A percentile compares a stretch with the other conserved stretches of the same genome.
Conservation (phyloP, 2,113 vertebrate species). For the Fulica atra region DNA sequence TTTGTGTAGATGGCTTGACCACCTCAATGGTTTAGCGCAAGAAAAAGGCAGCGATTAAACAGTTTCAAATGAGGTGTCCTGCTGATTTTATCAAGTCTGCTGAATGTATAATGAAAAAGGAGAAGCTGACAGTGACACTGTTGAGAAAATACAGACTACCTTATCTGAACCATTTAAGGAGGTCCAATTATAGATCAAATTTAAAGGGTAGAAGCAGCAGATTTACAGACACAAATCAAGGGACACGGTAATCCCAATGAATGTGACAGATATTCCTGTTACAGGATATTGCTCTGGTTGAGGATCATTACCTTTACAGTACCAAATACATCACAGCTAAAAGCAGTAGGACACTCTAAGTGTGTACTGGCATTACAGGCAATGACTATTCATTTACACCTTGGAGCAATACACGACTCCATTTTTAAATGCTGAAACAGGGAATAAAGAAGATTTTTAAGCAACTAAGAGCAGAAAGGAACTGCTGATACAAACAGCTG, state of each 20-base stretch:
- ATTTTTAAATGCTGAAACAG: conserved; percentile 50
- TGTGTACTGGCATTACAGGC: conserved; percentile 74
- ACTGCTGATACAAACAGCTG: conserved; percentile 33
- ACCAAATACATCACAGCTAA: conserved; percentile 84
- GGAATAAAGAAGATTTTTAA: conserved; percentile 55
- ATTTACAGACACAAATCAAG: conserved; percentile 98
- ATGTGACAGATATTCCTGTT: conserved; percentile 95
- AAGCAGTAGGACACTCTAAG: conserved; percentile 79
- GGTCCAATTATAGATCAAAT: conserved; percentile 94
- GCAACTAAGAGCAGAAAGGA: conserved; percentile 22
- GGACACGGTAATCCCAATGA: conserved; percentile 87
- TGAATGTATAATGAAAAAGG: conserved; percentile 98
- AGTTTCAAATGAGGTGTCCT: conserved; percentile 92
- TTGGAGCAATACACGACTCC: conserved; percentile 54
- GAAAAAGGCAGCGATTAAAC: conserved; percentile 92
- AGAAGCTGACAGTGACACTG: conserved; percentile 87
- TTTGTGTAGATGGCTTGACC: conserved; percentile 98
- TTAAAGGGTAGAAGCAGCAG: conserved; percentile 85
- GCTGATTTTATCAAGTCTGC: conserved; percentile 98
- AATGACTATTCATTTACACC: conserved; percentile 79
- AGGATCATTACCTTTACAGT: conserved; percentile 91
- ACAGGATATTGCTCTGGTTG: conserved; percentile 82
- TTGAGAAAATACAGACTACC: conserved; percentile 87
- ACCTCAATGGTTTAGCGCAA: conserved; percentile 90
- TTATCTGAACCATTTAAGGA: conserved; percentile 94